Evolutionary conservation across 2,888 invertebrate species (phyloP).

Genomic region (Calameuta pallipes): DNA sequence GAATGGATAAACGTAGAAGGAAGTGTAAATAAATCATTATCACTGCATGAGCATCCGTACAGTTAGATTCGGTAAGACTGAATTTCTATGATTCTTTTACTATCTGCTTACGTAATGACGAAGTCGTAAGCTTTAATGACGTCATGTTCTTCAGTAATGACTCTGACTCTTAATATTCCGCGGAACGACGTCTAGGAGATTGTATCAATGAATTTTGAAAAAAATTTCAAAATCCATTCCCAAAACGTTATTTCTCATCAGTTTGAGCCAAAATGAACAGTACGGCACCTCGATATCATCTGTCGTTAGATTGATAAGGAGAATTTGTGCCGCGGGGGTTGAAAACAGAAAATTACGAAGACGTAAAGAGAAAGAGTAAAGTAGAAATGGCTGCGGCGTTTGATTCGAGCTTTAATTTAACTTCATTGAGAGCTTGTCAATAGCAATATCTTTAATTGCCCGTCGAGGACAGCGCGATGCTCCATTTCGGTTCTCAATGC

Average conservation of each 20-base stretch:
- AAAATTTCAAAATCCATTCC: background rate
- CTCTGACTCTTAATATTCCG: background rate
- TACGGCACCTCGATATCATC: background rate
- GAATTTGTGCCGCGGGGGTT: background rate
- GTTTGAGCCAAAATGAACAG: background rate
- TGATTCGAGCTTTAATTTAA: constrained; percentile 57
- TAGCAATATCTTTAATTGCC: constrained; percentile 58
- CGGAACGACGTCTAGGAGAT: background rate
- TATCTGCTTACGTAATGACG: background rate
- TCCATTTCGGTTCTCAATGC: constrained; percentile 13
- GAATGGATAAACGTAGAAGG: background rate
- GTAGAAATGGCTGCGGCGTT: constrained; percentile 19
- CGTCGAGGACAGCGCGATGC: constrained; percentile 41
- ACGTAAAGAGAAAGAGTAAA: background rate
- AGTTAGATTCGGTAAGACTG: background rate
- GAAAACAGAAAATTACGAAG: background rate
- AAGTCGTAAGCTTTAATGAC: background rate
- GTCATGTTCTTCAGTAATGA: background rate
- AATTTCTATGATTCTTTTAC: background rate
- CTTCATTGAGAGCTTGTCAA: constrained; percentile 58
- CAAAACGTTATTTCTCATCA: background rate
- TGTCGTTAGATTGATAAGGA: background rate
- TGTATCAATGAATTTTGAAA: background rate
- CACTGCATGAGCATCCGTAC: background rate
- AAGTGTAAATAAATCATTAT: background rate